Conservation (phyloP, 2,888 invertebrate species). For the Tiphia femorata region DNA sequence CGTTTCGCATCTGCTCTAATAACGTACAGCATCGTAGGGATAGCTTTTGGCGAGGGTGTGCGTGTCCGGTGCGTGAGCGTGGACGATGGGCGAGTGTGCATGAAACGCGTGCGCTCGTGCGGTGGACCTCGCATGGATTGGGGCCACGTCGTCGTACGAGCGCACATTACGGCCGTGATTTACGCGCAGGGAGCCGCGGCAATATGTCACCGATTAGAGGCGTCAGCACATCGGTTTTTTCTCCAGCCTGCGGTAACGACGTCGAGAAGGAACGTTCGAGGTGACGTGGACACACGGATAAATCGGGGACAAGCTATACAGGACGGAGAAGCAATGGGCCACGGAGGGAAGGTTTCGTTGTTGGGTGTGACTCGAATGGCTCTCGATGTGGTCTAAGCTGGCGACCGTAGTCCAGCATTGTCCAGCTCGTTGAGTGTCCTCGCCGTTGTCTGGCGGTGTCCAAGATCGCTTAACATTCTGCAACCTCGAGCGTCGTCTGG, state of each 20-base stretch:
- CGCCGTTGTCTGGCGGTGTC: no score
- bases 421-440: no score
- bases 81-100: background rate
- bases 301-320: no score
- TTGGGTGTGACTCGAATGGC: no score
- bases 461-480: no score
- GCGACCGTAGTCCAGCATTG: no score
- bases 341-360: no score
- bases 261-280: no score
- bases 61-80: background rate
- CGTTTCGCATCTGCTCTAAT: conserved; percentile 55
- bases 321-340: no score
- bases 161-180: conserved; percentile 42
- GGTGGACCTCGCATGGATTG: conserved; percentile 37
- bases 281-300: no score
- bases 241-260: background rate
- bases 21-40: conserved; percentile 51
- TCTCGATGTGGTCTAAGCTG: no score
- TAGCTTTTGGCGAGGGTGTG: conserved; percentile 11
- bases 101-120: conserved; percentile 17
- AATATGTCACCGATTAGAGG: conserved; percentile 34
- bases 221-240: conserved; percentile 1
- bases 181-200: conserved; percentile 29
- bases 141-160: background rate
- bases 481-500: no score